Evolutionary conservation across 1,140 invertebrate genomes (phyloP).

Genomic region (Drosophila pectinifera): DNA sequence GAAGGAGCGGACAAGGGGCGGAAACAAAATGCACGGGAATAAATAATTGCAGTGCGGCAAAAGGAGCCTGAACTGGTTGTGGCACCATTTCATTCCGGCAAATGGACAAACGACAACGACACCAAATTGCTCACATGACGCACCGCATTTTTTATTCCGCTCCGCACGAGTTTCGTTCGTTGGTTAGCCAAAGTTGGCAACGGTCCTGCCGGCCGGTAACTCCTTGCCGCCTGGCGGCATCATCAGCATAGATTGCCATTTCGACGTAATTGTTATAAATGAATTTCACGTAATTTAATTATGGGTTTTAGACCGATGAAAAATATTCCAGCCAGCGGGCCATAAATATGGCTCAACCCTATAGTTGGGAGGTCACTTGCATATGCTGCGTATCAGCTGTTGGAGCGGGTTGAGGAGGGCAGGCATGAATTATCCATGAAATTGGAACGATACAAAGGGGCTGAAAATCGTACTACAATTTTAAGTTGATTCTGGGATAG

Average conservation of each 20-base stretch:
- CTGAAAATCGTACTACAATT: background rate
- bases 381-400: slow-evolving; percentile 44
- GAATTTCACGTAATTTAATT: slow-evolving; percentile 83
- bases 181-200: slow-evolving; percentile 48
- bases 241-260: slow-evolving; percentile 83
- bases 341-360: slow-evolving; percentile 54
- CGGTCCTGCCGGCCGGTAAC: slow-evolving; percentile 34
- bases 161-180: slow-evolving; percentile 64
- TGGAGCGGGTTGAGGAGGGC: slow-evolving; percentile 24
- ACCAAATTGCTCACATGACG: slow-evolving; percentile 82
- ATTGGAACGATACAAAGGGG: background rate
- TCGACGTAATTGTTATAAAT: slow-evolving; percentile 81
- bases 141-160: slow-evolving; percentile 74
- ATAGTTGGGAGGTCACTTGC: slow-evolving; percentile 34
- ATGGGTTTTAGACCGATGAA: slow-evolving; percentile 78
- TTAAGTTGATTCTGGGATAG: background rate
- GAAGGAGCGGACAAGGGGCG: slow-evolving; percentile 22
- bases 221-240: slow-evolving; percentile 67
- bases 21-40: slow-evolving; percentile 59
- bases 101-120: slow-evolving; percentile 63
- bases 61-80: slow-evolving; percentile 81
- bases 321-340: slow-evolving; percentile 71
- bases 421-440: slow-evolving; percentile 31
- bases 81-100: slow-evolving; percentile 61
- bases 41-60: slow-evolving; percentile 78